Evolutionary conservation across 2,797 vertebrate species (phyloP).

Genomic region (Phoxinus dragarum): DNA sequence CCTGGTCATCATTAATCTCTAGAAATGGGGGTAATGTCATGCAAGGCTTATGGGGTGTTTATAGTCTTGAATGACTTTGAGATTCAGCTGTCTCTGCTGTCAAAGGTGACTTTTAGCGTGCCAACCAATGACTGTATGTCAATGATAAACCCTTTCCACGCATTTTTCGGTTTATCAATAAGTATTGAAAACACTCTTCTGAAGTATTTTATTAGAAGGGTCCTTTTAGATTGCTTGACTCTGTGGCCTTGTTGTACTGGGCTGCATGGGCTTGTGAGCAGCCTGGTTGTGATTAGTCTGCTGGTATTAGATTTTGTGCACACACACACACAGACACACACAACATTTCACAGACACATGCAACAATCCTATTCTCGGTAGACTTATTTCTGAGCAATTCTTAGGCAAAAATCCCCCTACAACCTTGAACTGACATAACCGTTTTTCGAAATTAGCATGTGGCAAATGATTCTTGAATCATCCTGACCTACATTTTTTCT

Average conservation of each 20-base stretch:
- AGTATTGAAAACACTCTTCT: neutral
- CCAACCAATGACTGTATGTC: neutral
- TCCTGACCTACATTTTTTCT: neutral
- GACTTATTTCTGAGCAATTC: neutral
- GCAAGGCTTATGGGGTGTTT: neutral
- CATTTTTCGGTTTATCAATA: neutral
- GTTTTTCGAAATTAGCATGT: slow-evolving; percentile 13
- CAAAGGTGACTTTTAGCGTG: neutral
- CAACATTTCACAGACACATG: slow-evolving; percentile 1
- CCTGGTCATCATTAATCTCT: neutral
- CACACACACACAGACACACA: slow-evolving; percentile 36
- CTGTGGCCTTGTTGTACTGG: neutral
- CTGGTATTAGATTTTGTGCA: slow-evolving; percentile 20
- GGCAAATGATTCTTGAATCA: slow-evolving; percentile 13
- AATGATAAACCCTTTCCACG: neutral
- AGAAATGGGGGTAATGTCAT: neutral
- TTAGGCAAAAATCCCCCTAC: slow-evolving; percentile 33
- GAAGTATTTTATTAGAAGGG: neutral
- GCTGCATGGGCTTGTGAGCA: neutral
- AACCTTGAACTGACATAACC: neutral
- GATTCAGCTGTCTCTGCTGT: slow-evolving; percentile 1
- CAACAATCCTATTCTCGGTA: slow-evolving; percentile 42
- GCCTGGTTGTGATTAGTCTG: slow-evolving; percentile 19
- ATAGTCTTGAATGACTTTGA: slow-evolving; percentile 31
- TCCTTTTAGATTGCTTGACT: neutral